Base-by-base conservation (phyloP, 1,140 invertebrate genomes). In the Habropoda laboriosa region DNA sequence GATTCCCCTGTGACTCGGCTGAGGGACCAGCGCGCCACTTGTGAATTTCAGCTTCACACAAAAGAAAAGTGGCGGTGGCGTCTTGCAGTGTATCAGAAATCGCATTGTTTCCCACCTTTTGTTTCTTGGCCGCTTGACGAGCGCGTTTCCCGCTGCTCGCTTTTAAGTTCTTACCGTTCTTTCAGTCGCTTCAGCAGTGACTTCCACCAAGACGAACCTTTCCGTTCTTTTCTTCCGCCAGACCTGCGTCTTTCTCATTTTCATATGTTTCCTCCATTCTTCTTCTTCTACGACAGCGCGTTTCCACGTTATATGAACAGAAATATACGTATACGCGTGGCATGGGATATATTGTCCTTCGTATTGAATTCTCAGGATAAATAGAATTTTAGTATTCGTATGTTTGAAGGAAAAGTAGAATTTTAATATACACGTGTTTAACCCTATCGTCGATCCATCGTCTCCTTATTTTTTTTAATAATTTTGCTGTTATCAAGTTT, bases 91-190 rank as follows among this genome's bases (percentile, higher is more conserved):
- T 47, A 49, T 38, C 42, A 60, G 30, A 32, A 60, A 73, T 73
- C 70, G 55, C 57, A 73, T 73, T 73, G 70, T 73, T 73, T 60
- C 27, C 21, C 40, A 49, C 32, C 70, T 49, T 60, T 73, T 73
- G 70, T 73, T 49, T 60, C 42, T 12, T 8, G 6, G n/a, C 1
- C 30, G 21, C 42, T 57, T 49, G 40, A 72, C 55, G 40, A 47
- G 21, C 42, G 18, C 21, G 38, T 58, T 47, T 72, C n/a, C 51
- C 21, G 49, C 12, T 12, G 45, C 53, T 8, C n/a, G n/a, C 57
- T 60, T 47, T 60, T 13, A 38, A 51, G n/a, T 53, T 53, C 24
- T 53, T 53, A 53, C n/a, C 8, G 24, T 40, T 68, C n/a, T 51
- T 38, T 3, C 13, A 13, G 18, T 57, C 67, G 40, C 55, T 55